Base-by-base conservation (phyloP, 2,888 invertebrate species). In the Noctua janthe region DNA sequence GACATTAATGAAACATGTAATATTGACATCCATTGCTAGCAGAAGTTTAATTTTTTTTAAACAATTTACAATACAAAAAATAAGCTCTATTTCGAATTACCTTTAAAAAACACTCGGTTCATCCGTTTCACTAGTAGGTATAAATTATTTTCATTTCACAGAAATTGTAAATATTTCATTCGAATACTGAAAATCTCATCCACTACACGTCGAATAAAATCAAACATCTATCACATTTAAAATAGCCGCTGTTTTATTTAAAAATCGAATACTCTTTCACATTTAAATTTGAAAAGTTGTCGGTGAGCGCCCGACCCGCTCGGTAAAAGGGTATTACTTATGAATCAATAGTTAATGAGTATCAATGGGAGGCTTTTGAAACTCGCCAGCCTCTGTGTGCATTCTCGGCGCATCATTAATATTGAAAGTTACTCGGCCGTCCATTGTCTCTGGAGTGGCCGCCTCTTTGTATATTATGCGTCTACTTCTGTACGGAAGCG, bases 261-360 rank as follows among this genome's bases (percentile, higher is more conserved):
- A 94, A 95, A 95, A 92, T 92, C 84, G 91, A 91, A 92, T 91
- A 89, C 92, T 90, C 93, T 93, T 94, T 94, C 92, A 92, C 89
- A 95, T 96, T 96, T 94, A 95, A 95, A 96, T 96, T 95, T 95
- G 93, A 94, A 95, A 96, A 95, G 94, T 95, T 95, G 94, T 93
- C 92, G 93, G 92, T 91, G 87, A 89, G 92, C 92, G 92, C 90
- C 90, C 92, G 92, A 91, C 89, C 92, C 89, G 92, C 90, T 93
- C 94, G 94, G 95, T 95, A 94, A 95, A 95, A 95, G 95, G 95
- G 95, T 95, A 97, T 97, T 96, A 96, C 96, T 97, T 97, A 96
- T 96, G 96, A 97, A 95, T 96, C 96, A 96, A 97, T 97, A 96
- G 94, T 95, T 96, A 96, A 97, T 96, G 96, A 96, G 96, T 95